Base-by-base conservation (phyloP, 1,140 invertebrate species). In the Drosophila mauritiana region DNA sequence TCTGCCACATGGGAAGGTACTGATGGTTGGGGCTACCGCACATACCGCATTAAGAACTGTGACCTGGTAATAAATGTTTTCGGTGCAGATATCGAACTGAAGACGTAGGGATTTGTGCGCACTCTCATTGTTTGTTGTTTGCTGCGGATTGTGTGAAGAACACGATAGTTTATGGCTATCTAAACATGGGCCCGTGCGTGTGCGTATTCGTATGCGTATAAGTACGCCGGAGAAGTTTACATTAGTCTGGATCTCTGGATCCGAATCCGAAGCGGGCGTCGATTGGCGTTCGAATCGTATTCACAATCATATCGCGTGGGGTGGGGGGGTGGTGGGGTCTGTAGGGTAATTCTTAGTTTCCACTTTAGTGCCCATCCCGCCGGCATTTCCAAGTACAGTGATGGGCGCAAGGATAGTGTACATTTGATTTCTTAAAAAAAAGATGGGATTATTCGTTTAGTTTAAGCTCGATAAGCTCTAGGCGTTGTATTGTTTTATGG, bases 101-200 rank as follows among this genome's bases (percentile, higher is more conserved):
- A 73, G 54, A 73, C 67, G 45, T 37, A 56, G 45, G 65, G 63
- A 45, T 69, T 69, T 64, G 39, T 54, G 62, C 53, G 65, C 65
- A 52, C 61, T 69, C 63, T 17, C 48, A 20, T 73, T 77, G 73
- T 56, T 62, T 76, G 73, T 80, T 62, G 64, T 65, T 80, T 80
- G 39, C 61, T 62, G 42, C 8, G 51, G 73, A 75, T 75, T 73
- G 68, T 73, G 78, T 45, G 64, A 80, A 70, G 62, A 80, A 75
- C 78, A 70, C 48, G 78, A 80, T 80, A 62, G 78, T 64, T 76
- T 80, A 76, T 80, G 49, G 72, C 74, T 80, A 80, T 76, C 78
- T 62, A 78, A 70, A 78, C 68, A 78, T 75, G 75, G 42, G 59
- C 45, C 27, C 59, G 59, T 49, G 36, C 27, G 59, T 51, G 45